Evolutionary conservation across 2,888 invertebrate species (phyloP).

Genomic region (Eupithecia tripunctaria): DNA sequence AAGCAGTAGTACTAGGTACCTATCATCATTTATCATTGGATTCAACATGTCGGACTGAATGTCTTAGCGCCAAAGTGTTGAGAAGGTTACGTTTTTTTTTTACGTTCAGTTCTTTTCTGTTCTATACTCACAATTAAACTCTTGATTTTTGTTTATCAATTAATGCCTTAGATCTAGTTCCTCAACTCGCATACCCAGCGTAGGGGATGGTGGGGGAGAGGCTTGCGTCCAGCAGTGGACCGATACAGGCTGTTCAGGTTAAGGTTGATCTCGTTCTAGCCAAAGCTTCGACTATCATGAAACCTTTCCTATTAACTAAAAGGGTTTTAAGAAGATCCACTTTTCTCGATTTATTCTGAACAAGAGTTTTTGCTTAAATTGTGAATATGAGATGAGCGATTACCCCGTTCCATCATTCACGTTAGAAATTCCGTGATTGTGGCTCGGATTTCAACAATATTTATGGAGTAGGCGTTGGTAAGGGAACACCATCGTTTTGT

Average conservation of each 20-base stretch:
- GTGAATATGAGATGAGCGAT: slow-evolving; percentile 20
- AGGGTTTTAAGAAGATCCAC: background rate
- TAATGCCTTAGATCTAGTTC: background rate
- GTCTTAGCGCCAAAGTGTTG: background rate
- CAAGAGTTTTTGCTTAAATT: background rate
- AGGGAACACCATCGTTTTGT: slow-evolving; percentile 21
- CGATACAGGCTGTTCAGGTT: too few species aligned
- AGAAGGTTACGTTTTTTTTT: background rate
- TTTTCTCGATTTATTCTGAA: background rate
- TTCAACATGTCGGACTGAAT: background rate
- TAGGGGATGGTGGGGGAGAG: too few species aligned
- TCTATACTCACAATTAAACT: background rate
- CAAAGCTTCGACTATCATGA: too few species aligned
- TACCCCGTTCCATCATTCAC: slow-evolving; percentile 12
- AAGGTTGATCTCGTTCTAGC: too few species aligned
- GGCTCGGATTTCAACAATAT: slow-evolving; percentile 31
- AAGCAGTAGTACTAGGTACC: background rate
- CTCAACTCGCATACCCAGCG: too few species aligned
- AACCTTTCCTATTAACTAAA: background rate
- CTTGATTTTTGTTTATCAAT: background rate
- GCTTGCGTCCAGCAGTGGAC: too few species aligned
- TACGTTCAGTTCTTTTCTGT: background rate
- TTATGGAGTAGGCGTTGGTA: slow-evolving; percentile 19
- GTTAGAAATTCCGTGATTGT: slow-evolving; percentile 7
- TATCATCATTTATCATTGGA: background rate